phyloP scores from a whole-genome alignment of 2,888 invertebrate species.

The Iselma pallidipennis region DNA sequence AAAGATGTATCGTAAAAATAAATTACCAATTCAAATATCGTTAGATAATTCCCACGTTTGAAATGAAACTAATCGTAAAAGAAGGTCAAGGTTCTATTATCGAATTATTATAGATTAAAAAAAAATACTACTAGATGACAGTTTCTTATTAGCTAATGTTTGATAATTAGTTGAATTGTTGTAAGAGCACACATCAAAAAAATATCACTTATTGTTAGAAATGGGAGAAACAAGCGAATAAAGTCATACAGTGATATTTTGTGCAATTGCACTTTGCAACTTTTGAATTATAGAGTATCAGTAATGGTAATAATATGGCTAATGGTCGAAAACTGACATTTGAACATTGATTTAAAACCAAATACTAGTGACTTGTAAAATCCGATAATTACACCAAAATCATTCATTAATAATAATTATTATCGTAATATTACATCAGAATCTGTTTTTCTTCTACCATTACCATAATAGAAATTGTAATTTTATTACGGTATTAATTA shows the following conservation, averaged over 20 bases:
- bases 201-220: too few relatives aligned
- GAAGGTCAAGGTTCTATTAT: background rate
- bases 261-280: background rate
- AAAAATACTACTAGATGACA: background rate
- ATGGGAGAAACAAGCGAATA: too few relatives aligned
- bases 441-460: background rate
- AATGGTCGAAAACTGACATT: background rate
- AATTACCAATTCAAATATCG: too few relatives aligned
- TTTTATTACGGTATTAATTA: too few relatives aligned
- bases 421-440: background rate
- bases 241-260: too few relatives aligned
- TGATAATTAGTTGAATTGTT: too few relatives aligned
- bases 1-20: too few relatives aligned
- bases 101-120: background rate
- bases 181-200: too few relatives aligned
- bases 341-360: background rate
- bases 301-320: background rate
- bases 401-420: background rate
- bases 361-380: background rate
- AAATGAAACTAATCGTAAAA: too few relatives aligned
- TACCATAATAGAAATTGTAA: too few relatives aligned
- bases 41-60: too few relatives aligned
- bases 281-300: background rate
- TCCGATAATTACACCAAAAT: background rate
- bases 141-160: too few relatives aligned